A percentile compares a stretch with the other conserved stretches of the same genome.
Evolutionary conservation across 2,113 vertebrate species (phyloP).

Genomic region (Myotis davidii): DNA sequence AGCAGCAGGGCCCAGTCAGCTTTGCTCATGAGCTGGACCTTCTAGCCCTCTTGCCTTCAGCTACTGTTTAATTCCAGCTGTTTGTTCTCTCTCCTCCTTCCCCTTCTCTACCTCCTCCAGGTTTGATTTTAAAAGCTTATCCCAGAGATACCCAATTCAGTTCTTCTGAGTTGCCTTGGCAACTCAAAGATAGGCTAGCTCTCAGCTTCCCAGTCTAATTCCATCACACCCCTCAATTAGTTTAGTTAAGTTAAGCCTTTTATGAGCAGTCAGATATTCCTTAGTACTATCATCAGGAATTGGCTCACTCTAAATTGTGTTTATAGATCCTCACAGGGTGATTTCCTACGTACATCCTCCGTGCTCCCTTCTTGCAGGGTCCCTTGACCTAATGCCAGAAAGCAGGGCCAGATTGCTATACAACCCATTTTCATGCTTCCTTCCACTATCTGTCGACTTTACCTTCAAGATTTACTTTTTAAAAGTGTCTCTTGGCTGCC

Average conservation of each 20-base stretch:
- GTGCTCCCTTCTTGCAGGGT: neutral
- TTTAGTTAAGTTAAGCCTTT: conserved; percentile 11
- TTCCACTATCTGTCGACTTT: neutral
- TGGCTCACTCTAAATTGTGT: neutral
- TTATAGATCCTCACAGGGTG: neutral
- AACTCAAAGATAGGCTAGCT: conserved; percentile 60
- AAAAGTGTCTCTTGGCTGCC: neutral
- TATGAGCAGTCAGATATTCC: conserved; percentile 13
- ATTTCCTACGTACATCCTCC: neutral
- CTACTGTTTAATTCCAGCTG: conserved; percentile 49
- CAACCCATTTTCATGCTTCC: neutral
- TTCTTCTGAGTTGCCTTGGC: conserved; percentile 69
- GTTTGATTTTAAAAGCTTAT: conserved; percentile 62
- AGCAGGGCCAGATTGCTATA: neutral
- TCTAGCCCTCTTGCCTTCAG: conserved; percentile 5
- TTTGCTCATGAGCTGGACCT: neutral
- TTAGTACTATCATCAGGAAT: neutral
- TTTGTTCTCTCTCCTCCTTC: conserved; percentile 32
- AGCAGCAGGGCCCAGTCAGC: neutral
- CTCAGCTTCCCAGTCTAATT: conserved; percentile 49
- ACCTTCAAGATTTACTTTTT: conserved; percentile 29
- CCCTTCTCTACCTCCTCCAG: conserved; percentile 43
- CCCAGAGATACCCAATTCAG: conserved; percentile 17
- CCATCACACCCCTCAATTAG: conserved; percentile 57
- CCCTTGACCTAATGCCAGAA: neutral